phyloP scores from a whole-genome alignment of 2,113 vertebrate genomes.

The Pachycephala philippinensis region DNA sequence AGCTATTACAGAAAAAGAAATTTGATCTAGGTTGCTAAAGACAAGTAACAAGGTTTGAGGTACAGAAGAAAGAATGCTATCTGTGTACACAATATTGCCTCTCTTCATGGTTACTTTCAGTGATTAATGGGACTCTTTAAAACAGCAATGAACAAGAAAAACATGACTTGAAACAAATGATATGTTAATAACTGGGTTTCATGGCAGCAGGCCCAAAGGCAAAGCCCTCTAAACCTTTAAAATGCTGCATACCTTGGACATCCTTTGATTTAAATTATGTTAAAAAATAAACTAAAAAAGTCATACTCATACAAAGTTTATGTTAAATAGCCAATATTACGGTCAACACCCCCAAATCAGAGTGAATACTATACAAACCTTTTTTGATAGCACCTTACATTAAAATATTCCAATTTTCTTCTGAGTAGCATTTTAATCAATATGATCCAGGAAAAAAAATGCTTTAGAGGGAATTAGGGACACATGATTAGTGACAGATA shows the following conservation, averaged over 20 bases:
- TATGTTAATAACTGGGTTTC: background rate
- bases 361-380: background rate
- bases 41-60: background rate
- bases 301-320: background rate
- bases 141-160: background rate
- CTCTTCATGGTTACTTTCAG: background rate
- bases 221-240: background rate
- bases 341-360: background rate
- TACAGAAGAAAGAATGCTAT: background rate
- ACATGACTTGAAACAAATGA: background rate
- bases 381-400: background rate
- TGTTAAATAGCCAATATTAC: background rate
- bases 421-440: background rate
- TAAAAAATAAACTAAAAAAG: background rate
- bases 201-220: background rate
- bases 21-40: background rate
- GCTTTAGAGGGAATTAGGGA: background rate
- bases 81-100: rapidly evolving
- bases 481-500: background rate
- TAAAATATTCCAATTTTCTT: background rate
- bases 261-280: background rate
- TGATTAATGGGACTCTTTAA: background rate
- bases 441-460: background rate
- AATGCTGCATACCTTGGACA: background rate
- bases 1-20: background rate